Evolutionary conservation across 2,797 vertebrate genomes (phyloP), one percentile per base, ranked within the genome.

Genomic region (Micropoecilia bifurca): DNA sequence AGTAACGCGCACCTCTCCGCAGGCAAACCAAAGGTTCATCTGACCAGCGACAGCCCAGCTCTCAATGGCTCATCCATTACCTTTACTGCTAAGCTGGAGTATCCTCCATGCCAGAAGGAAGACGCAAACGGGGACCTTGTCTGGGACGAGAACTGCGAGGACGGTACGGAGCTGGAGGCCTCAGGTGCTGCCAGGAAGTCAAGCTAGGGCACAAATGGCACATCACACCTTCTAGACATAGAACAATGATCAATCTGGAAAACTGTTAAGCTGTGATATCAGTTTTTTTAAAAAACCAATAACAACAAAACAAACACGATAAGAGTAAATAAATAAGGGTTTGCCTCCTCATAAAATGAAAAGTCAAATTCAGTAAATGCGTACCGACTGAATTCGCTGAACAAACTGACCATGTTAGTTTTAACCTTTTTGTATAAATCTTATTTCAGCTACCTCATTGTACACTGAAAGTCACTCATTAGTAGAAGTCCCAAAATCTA

Each of bases 21-120:
- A 2, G 97, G 96, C 79, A 96, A 90, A 74, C 89, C 93, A 20
- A 94, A 87, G 53, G 97, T 96, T 0, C 95, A 84, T 59, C 80
- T 99, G 91, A 97, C 96, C 79, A 98, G 95, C 36, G 96, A 99
- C 78, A 97, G 97, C 36, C 98, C 98, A 0, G 97, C 97, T 0
- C 95, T 99, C 41, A 95, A 97, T 9, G 98, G 98, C 78, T 99
- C 98, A 22, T 88, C 89, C 0, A 45, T 99, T 78, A 94, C 96
- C 0, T 99, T 99, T 90, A 93, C 82, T 1, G 97, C 97, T 6
- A 97, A 90, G 71, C 95, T 99, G 72, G 94, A 96, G 87, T 96
- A 97, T 79, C 97, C 97, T 25, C 96, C 93, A 6, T 99, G 98
- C 86, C 97, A 97, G 92, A 96, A 92, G 81, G 97, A 98, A 89